phyloP scores from a whole-genome alignment of 2,888 invertebrate genomes.

The Phragmatobia fuliginosa region DNA sequence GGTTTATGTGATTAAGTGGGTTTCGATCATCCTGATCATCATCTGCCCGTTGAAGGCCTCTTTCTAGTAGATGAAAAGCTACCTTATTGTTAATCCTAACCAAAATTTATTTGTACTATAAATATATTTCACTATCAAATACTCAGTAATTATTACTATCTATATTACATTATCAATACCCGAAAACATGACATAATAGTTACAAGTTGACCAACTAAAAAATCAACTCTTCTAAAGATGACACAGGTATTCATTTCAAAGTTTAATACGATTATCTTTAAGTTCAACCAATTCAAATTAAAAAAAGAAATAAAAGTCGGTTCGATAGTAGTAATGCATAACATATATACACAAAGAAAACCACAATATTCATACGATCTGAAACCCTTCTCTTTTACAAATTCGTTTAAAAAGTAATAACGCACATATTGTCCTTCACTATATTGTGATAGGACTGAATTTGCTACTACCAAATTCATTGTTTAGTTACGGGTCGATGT shows the following conservation, averaged over 20 bases:
- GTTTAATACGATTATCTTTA: too few relatives aligned
- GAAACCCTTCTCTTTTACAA: neutral
- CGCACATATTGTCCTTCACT: slow-evolving; percentile 18
- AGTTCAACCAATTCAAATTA: too few relatives aligned
- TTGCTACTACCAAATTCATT: slow-evolving; percentile 32
- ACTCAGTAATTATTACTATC: neutral
- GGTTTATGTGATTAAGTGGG: neutral
- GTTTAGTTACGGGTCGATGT: slow-evolving; percentile 52
- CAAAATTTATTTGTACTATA: neutral
- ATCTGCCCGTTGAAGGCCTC: too few relatives aligned
- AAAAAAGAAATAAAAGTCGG: too few relatives aligned
- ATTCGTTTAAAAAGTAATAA: slow-evolving; percentile 21
- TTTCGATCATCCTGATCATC: too few relatives aligned
- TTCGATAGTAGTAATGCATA: too few relatives aligned
- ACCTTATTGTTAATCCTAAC: neutral
- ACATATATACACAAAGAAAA: neutral
- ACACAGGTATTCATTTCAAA: too few relatives aligned
- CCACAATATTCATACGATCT: neutral
- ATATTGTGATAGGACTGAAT: slow-evolving; percentile 49
- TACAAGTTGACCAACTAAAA: too few relatives aligned
- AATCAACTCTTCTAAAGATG: too few relatives aligned
- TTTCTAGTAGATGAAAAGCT: neutral
- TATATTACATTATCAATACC: too few relatives aligned
- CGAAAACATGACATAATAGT: too few relatives aligned
- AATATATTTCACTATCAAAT: neutral